These are phyloP conservation scores for Scytalopus superciliaris DNA, from an alignment of 2,113 vertebrate species.

Conservation along the genomic window DNA sequence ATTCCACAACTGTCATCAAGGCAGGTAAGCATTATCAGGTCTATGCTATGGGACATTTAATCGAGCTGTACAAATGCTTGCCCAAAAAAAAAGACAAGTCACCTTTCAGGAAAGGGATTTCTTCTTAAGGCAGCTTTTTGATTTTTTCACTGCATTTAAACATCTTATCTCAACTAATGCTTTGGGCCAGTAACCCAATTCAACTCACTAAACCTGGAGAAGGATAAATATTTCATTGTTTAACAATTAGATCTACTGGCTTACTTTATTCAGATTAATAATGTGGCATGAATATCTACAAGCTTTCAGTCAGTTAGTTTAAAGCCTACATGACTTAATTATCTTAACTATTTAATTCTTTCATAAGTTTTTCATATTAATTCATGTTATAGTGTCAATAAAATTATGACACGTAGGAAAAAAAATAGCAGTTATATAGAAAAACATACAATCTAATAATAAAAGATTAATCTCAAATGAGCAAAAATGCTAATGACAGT, in stretches of 20 bases:
- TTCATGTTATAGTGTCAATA: background rate
- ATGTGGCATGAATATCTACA: background rate
- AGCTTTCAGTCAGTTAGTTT: background rate
- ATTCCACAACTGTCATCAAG: background rate
- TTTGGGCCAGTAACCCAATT: background rate
- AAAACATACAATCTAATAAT: background rate
- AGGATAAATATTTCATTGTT: background rate
- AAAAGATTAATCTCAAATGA: background rate
- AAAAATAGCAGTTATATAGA: background rate
- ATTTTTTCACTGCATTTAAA: background rate
- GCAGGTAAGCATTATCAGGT: background rate
- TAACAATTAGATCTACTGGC: background rate
- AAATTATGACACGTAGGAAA: background rate
- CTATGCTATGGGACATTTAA: background rate
- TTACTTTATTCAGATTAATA: background rate
- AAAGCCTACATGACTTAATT: background rate
- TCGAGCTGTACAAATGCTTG: background rate
- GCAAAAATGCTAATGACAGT: background rate
- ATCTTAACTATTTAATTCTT: background rate
- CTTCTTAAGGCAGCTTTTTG: background rate
- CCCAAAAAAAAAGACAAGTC: background rate
- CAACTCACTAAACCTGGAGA: background rate
- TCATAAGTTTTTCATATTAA: background rate
- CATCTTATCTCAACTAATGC: background rate
- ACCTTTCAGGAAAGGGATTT: background rate